Conservation (phyloP, 2,888 invertebrate species). For the Smittia sp. region DNA sequence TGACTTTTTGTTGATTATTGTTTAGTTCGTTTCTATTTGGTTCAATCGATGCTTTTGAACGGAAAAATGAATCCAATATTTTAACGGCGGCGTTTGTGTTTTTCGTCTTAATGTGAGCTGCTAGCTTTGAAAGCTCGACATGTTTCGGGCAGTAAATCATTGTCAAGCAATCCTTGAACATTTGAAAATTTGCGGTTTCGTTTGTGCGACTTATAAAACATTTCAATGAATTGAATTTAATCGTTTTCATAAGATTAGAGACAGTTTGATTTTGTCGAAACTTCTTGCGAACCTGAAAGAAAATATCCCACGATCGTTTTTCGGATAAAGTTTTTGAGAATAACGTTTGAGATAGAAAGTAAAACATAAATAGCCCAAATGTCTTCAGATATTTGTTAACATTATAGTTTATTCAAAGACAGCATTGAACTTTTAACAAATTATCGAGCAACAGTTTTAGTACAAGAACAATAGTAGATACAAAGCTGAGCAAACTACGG, state of each 20-base stretch:
- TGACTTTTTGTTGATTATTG: slow-evolving; percentile 30
- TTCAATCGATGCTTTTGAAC: not conserved
- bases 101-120: not conserved
- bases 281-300: too few species aligned
- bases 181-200: not conserved
- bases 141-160: not conserved
- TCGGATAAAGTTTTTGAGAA: not conserved
- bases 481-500: not conserved
- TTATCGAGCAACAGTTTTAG: slow-evolving; percentile 34
- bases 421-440: not conserved
- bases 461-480: slow-evolving; percentile 35
- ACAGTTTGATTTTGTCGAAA: not conserved
- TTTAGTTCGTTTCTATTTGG: not conserved
- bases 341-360: not conserved
- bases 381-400: slow-evolving; percentile 4
- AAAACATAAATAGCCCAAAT: slow-evolving; percentile 21
- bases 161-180: too few species aligned
- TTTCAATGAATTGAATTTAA: slow-evolving; percentile 16
- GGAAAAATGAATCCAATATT: not conserved
- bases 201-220: not conserved
- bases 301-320: too few species aligned
- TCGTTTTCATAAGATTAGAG: not conserved
- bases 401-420: slow-evolving; percentile 10
- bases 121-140: not conserved
- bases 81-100: not conserved